These are phyloP conservation scores for Anguilla megastoma DNA, from an alignment of 2,797 vertebrate species.

Conservation along the genomic window DNA sequence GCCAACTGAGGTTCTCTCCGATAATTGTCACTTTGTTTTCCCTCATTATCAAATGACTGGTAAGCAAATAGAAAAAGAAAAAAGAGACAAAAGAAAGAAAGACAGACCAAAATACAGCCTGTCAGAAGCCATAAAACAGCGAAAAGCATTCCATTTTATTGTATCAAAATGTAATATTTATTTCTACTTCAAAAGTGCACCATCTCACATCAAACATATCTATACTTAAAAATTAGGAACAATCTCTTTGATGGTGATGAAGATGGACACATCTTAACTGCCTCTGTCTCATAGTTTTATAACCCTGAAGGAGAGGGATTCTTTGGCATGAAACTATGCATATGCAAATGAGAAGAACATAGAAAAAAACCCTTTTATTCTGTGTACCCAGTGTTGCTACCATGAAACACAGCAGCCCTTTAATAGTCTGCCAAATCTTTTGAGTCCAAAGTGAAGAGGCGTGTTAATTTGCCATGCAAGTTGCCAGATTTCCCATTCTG, in stretches of 20 bases:
- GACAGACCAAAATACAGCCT: not conserved
- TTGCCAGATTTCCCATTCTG: conserved; percentile 31
- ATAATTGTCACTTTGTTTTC: not conserved
- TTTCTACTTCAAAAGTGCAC: not conserved
- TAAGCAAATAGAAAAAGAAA: not conserved
- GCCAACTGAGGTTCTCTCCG: not conserved
- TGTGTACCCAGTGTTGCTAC: not conserved
- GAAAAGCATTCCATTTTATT: not conserved
- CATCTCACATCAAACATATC: not conserved
- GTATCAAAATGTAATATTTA: not conserved
- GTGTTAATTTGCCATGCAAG: conserved; percentile 35
- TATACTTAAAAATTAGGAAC: not conserved
- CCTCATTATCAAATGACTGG: not conserved
- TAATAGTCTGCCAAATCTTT: conserved; percentile 25
- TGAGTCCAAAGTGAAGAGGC: conserved; percentile 32
- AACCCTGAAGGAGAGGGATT: not conserved
- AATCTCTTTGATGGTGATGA: not conserved
- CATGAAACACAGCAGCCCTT: conserved; percentile 18
- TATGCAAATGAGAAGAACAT: conserved; percentile 29
- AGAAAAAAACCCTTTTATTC: not conserved
- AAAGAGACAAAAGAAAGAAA: not conserved
- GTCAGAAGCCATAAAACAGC: not conserved
- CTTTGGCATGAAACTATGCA: conserved; percentile 26
- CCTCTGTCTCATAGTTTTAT: conserved; percentile 3
- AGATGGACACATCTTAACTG: not conserved